These are phyloP conservation scores for Pseudomugil gertrudae DNA, from an alignment of 2,797 vertebrate genomes.

Conservation along the genomic window DNA sequence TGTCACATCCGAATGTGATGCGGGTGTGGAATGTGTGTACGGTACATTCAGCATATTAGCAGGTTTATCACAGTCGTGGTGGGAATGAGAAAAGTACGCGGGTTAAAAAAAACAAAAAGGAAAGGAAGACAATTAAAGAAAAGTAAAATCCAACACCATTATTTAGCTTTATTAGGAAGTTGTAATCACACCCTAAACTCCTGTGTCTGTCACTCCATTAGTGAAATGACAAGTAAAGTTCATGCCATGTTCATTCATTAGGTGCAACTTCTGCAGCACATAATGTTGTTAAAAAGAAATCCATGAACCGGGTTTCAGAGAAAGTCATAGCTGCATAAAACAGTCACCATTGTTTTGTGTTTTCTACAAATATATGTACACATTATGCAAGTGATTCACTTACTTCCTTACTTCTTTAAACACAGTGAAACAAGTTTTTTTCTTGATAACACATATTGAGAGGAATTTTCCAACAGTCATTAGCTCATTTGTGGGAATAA, in stretches of 20 bases:
- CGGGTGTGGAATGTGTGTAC: slow-evolving; percentile 73
- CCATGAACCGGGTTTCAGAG: no score
- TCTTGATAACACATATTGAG: background rate
- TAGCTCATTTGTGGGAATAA: background rate
- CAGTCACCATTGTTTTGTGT: background rate
- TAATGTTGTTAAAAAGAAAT: background rate
- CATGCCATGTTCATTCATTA: background rate
- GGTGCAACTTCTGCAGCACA: background rate
- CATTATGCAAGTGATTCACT: background rate
- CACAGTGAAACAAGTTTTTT: background rate
- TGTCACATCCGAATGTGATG: slow-evolving; percentile 82
- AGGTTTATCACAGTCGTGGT: slow-evolving; percentile 59
- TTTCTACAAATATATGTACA: background rate
- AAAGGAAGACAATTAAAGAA: background rate
- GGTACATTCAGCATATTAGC: slow-evolving; percentile 67
- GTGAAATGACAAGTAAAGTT: background rate
- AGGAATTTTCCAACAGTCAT: background rate
- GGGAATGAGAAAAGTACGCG: slow-evolving; percentile 6
- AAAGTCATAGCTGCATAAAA: no score
- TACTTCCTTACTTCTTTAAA: background rate
- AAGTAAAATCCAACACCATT: background rate
- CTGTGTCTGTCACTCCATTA: background rate
- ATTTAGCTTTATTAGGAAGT: background rate
- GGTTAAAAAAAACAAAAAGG: background rate
- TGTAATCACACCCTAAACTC: background rate